These are phyloP conservation scores for Pseudochirops corinnae DNA, from an alignment of 2,797 vertebrate species.

Conservation along the genomic window DNA sequence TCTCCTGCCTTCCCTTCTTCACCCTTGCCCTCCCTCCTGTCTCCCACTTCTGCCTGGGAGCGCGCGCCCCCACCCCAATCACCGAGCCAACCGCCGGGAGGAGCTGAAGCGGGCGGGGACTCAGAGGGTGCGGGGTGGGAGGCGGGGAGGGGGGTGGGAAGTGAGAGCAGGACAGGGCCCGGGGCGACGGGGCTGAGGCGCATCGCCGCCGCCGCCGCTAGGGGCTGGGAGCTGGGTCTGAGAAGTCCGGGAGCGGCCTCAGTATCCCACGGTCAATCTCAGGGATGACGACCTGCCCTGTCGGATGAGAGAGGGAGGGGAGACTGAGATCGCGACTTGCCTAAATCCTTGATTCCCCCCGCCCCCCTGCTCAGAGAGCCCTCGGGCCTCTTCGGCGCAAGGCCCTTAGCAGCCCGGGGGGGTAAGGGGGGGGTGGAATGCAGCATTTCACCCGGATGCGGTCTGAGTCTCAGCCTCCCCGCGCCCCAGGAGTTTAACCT, in stretches of 20 bases:
- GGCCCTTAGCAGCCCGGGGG: neutral
- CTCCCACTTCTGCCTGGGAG: slow-evolving; percentile 46
- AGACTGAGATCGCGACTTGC: neutral
- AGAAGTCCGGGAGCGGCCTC: neutral
- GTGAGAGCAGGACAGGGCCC: neutral
- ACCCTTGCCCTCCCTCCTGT: slow-evolving; percentile 55
- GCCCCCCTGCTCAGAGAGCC: neutral
- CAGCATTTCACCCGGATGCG: neutral
- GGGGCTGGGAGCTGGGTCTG: neutral
- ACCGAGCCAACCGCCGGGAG: neutral
- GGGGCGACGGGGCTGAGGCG: neutral
- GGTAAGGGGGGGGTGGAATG: neutral
- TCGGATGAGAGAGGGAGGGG: neutral
- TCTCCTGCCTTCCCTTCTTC: slow-evolving; percentile 57
- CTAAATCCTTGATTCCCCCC: neutral
- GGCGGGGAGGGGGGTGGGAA: neutral
- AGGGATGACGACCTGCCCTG: neutral
- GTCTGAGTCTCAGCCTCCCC: neutral
- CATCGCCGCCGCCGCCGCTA: neutral
- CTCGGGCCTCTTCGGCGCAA: neutral
- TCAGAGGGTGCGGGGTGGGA: neutral
- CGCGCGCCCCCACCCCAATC: slow-evolving; percentile 30
- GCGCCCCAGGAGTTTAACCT: neutral
- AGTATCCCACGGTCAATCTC: neutral
- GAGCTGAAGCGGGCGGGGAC: slow-evolving; percentile 10